A percentile compares a stretch with the other conserved stretches of the same genome.
phyloP scores from a whole-genome alignment of 2,797 vertebrate genomes.

The Acropternis orthonyx region DNA sequence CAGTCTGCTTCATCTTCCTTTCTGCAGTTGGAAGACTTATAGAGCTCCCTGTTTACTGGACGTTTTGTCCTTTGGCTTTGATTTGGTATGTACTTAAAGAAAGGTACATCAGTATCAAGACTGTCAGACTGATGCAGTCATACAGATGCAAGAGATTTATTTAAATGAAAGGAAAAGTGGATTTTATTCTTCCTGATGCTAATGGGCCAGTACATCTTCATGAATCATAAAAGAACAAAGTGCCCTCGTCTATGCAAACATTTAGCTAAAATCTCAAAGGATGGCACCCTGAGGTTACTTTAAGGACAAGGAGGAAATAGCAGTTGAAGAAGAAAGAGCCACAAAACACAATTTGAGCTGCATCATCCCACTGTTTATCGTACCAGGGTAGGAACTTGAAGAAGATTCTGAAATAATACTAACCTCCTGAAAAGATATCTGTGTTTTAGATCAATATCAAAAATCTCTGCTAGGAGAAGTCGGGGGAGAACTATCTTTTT shows the following conservation, averaged over 20 bases:
- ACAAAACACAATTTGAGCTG: not conserved
- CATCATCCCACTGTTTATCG: not conserved
- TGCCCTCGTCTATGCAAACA: not conserved
- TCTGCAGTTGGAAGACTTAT: not conserved
- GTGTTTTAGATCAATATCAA: not conserved
- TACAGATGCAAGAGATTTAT: constrained; percentile 44
- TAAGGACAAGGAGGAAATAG: constrained; percentile 21
- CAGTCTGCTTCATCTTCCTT: not conserved
- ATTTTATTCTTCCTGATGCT: constrained; percentile 49
- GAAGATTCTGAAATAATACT: not conserved
- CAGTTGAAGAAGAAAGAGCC: not conserved
- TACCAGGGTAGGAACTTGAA: not conserved
- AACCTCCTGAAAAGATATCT: not conserved
- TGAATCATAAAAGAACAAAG: constrained; percentile 60
- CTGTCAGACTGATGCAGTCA: constrained; percentile 46
- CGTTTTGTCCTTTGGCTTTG: constrained; percentile 18
- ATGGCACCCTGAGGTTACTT: not conserved
- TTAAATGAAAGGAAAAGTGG: constrained; percentile 60
- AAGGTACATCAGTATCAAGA: constrained; percentile 1
- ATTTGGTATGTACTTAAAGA: not conserved
- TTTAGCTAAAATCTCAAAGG: constrained; percentile 19
- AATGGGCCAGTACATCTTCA: constrained; percentile 50
- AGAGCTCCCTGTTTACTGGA: not conserved
- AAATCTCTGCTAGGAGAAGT: not conserved
- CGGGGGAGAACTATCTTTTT: not conserved